Evolutionary conservation across 2,113 vertebrate species (phyloP).

Genomic region (Gyps fulvus): DNA sequence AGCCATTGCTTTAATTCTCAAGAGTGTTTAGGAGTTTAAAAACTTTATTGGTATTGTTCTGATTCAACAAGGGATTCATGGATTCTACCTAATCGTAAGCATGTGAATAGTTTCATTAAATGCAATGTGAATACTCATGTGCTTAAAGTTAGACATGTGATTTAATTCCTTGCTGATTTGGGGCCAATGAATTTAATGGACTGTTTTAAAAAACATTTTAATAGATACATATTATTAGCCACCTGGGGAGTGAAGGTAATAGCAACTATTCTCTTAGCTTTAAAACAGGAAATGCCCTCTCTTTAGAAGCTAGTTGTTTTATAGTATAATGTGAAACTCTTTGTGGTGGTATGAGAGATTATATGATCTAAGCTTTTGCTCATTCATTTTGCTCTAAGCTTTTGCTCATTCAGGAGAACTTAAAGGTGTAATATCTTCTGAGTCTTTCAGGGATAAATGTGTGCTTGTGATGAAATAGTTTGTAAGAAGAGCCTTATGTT

Average conservation of each 20-base stretch:
- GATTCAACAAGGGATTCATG: neutral
- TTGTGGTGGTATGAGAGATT: neutral
- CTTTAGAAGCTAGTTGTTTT: neutral
- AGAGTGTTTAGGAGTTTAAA: neutral
- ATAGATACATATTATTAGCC: slow-evolving; percentile 6
- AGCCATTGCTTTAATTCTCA: neutral
- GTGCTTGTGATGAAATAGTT: neutral
- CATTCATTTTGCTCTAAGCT: neutral
- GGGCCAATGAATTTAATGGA: neutral
- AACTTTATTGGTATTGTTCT: neutral
- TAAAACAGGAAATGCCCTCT: neutral
- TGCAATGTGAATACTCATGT: neutral
- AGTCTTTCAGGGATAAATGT: neutral
- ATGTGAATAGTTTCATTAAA: neutral
- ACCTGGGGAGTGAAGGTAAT: neutral
- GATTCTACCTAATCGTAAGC: neutral
- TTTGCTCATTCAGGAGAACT: neutral
- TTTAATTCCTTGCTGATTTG: slow-evolving; percentile 24
- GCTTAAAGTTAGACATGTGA: neutral
- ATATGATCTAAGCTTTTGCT: neutral
- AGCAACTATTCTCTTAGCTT: neutral
- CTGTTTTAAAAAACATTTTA: slow-evolving; percentile 38
- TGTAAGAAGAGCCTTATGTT: neutral
- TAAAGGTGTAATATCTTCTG: neutral
- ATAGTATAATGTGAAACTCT: neutral